Base-by-base conservation (phyloP, 2,113 vertebrate genomes). In the Thunnus thynnus region DNA sequence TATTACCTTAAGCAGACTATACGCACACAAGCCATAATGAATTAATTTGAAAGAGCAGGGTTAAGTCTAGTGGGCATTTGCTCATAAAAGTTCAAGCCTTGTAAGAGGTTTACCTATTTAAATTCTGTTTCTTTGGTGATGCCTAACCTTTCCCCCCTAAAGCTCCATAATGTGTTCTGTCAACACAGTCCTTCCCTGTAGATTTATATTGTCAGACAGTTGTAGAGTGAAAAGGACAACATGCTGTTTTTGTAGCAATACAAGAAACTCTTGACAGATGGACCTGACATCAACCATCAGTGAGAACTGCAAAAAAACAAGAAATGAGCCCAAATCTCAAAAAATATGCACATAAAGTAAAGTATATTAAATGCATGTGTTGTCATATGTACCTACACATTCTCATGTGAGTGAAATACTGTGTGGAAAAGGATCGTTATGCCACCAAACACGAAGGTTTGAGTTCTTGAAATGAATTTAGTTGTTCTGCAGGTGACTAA, bases 41-140 rank as follows among this genome's bases (percentile, higher is more conserved):
- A 83, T 93, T 86, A 48, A 85, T 91, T 80, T 88, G 44, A 85
- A 91, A 88, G 84, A 83, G 57, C 82, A 83, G 57, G 78, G 84
- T 88, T 79, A 83, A 79, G 82, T 86, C 85, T 84, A 65, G 41
- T 70, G 55, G 88, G 85, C 50, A 67, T 80, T 82, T 83, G 46
- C 79, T 61, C 65, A 61, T 80, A 86, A 77, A 82, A 83, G 86
- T 90, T 83, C 85, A 83, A 51, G 79, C 61, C 89, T 86, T 90
- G 56, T 89, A 86, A 88, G 88, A 89, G 85, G 70, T 92, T 94
- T 89, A 84, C 79, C 48, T 30, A 82, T 90, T 92, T 82, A 91
- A 88, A 92, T 87, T 85, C 81, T 76, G 80, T 71, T 85, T 81
- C 74, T 62, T 79, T 87, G 73, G 86, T 89, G 88, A 88, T 82